Conservation (phyloP, 1,140 invertebrate species). For the Bombus pyrosoma region DNA sequence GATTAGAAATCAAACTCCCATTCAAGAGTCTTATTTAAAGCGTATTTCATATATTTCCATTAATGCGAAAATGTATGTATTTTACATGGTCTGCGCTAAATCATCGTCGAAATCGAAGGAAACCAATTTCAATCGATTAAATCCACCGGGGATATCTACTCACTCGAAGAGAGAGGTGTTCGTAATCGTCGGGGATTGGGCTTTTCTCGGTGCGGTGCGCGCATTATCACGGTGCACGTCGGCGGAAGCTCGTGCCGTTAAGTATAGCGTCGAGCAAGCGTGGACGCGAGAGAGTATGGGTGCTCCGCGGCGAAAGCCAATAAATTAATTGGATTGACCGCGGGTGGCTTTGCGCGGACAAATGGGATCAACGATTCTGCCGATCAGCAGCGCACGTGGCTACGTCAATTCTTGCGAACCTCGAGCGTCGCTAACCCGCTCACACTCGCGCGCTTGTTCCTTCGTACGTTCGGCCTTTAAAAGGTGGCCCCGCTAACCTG, state of each 20-base stretch:
- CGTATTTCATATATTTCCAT: too few relatives aligned
- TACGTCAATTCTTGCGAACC: conserved; percentile 64
- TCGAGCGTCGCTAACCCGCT: conserved; percentile 17
- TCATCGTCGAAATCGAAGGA: not conserved
- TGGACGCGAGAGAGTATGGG: not conserved
- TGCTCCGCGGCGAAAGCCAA: conserved; percentile 77
- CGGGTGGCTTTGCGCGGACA: conserved; percentile 78
- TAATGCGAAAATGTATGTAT: too few relatives aligned
- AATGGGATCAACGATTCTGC: conserved; percentile 81
- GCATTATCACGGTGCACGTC: conserved; percentile 19
- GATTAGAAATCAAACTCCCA: too few relatives aligned
- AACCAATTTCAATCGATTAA: not conserved
- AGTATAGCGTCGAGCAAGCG: conserved; percentile 7
- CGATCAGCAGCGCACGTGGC: conserved; percentile 74
- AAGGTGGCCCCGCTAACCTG: conserved; percentile 50
- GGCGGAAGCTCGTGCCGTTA: conserved; percentile 41
- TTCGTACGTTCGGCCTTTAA: not conserved
- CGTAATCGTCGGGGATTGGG: conserved; percentile 26
- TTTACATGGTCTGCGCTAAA: not conserved
- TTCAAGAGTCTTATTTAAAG: too few relatives aligned
- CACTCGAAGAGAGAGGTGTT: not conserved
- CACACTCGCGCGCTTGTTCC: not conserved
- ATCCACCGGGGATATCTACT: not conserved
- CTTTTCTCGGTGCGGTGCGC: not conserved
- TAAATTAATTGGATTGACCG: conserved; percentile 82